These are phyloP conservation scores for Pseudorasbora parva DNA, from an alignment of 2,113 vertebrate genomes.

Conservation along the genomic window DNA sequence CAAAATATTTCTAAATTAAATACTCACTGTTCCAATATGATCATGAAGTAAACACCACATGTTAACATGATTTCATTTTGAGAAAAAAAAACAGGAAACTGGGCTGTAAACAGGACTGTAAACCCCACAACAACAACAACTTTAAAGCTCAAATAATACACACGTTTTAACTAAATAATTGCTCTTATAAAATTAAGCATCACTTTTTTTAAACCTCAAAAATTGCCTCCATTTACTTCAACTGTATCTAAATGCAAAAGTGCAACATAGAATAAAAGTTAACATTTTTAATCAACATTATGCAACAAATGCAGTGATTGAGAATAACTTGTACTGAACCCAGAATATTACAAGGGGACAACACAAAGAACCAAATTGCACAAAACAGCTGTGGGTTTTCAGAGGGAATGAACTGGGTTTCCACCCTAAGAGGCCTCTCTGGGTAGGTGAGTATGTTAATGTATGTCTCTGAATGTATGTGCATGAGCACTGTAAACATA, in stretches of 20 bases:
- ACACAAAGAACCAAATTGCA: background rate
- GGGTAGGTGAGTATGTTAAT: slow-evolving; percentile 6
- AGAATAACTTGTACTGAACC: background rate
- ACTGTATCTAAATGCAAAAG: background rate
- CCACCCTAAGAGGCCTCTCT: slow-evolving; percentile 53
- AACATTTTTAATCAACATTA: background rate
- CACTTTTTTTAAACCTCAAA: background rate
- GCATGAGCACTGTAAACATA: slow-evolving; percentile 55
- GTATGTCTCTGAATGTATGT: slow-evolving; percentile 41
- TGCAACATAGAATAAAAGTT: background rate
- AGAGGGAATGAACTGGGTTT: slow-evolving; percentile 44
- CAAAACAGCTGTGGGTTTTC: slow-evolving; percentile 41
- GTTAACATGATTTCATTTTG: background rate
- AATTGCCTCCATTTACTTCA: background rate
- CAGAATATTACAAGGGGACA: background rate
- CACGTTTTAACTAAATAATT: background rate
- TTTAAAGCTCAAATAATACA: background rate
- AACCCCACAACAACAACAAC: no score
- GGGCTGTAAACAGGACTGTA: no score
- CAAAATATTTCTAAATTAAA: no score
- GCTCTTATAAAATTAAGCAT: background rate
- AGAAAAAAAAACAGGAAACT: no score
- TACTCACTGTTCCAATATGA: slow-evolving; percentile 46
- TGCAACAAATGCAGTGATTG: background rate
- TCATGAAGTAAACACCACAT: background rate